phyloP scores from a whole-genome alignment of 2,888 invertebrate species.

The Trilocha varians region DNA sequence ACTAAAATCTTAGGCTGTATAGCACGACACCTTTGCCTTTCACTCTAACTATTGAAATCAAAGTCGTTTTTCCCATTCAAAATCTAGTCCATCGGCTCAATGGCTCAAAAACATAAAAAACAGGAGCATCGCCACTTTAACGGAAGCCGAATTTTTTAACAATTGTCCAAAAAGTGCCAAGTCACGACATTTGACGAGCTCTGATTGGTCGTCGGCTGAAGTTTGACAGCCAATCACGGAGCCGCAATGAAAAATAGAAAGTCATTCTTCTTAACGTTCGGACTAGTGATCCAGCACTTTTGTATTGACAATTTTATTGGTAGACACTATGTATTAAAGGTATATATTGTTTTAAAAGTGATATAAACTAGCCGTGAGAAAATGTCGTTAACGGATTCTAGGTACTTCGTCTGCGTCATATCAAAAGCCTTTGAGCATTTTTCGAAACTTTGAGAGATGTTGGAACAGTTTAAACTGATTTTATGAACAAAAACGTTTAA shows the following conservation, averaged over 20 bases:
- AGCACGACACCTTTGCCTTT: no score
- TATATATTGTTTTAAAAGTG: not conserved
- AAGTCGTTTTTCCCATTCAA: no score
- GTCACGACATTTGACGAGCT: slow-evolving; percentile 69
- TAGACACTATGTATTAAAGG: not conserved
- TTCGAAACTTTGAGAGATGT: no score
- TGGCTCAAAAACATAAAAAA: slow-evolving; percentile 33
- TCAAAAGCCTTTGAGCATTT: no score
- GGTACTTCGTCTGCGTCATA: no score
- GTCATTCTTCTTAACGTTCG: slow-evolving; percentile 67
- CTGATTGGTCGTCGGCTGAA: slow-evolving; percentile 56
- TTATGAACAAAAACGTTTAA: no score
- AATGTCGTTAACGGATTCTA: no score
- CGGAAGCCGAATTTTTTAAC: slow-evolving; percentile 60
- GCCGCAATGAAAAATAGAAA: slow-evolving; percentile 58
- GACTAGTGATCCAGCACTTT: slow-evolving; percentile 41
- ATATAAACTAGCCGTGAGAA: no score
- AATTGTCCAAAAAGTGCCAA: slow-evolving; percentile 57
- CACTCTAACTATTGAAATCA: no score
- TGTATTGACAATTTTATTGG: not conserved
- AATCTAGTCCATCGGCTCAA: slow-evolving; percentile 15
- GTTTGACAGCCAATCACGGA: slow-evolving; percentile 69
- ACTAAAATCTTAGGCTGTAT: no score
- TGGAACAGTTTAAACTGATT: no score
- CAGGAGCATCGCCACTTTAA: slow-evolving; percentile 63